Base-by-base conservation (phyloP, 2,888 invertebrate species). In the Melanchra persicariae region DNA sequence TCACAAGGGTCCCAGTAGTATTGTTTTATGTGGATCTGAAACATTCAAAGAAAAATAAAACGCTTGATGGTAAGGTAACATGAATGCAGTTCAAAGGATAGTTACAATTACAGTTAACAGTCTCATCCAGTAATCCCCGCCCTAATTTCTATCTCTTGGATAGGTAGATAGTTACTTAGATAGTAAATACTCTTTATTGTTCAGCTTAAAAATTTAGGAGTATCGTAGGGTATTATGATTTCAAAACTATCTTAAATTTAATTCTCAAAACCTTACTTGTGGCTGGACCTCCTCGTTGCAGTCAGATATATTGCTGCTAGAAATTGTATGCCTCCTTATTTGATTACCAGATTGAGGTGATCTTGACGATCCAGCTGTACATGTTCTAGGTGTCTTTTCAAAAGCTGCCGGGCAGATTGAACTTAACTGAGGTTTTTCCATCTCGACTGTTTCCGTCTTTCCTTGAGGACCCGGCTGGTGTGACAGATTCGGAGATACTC, bases 1-100 rank as follows among this genome's bases (percentile, higher is more conserved):
- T 84, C 65, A 8, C 73, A 49, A 1, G 89, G 83, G 62, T 91
- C 88, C 92, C 92, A 92, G 43, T 87, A 82, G 66, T 88, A 91
- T 70, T 93, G 90, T 67, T 91, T 91, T 4, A 92, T 80, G 3
- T 89, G 75, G 0, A 91, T 78, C 71, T 88, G 85, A 5, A 91
- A 90, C 72, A 30, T 82, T 55, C 24, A 69, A 24, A 43, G 30
- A 37, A n/a, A 55, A 22, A 24, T 12, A 45, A 26, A n/a, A 26
- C 15, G 15, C 12, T 45, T 15, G 30, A 5, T 30, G 17, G 22
- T 8, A 4, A 22, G 3, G 24, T 26, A 22, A 2, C 19, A 43
- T n/a, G 30, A 43, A 34, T 34, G 22, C n/a, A 26, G n/a, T 61
- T n/a, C 8, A 26, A n/a, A 22, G 8, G 22, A 49, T 49, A 1